Percentiles rank a stretch among this genome's conserved stretches.
Conservation (phyloP, 1,140 invertebrate genomes). For the Marisa cornuarietis region DNA sequence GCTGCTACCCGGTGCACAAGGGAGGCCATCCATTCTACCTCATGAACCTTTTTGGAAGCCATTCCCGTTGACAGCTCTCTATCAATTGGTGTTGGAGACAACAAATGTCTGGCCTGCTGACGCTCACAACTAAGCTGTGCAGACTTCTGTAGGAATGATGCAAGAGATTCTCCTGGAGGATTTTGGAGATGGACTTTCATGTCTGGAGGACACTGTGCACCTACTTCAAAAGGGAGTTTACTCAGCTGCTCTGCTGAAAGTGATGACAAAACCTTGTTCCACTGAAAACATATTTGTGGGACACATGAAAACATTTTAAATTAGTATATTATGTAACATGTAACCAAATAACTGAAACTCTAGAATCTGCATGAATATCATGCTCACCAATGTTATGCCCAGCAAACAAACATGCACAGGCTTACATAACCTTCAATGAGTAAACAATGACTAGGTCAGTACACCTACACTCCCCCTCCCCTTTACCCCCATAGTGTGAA, state of each 20-base stretch:
- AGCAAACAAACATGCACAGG: no score
- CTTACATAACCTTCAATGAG: no score
- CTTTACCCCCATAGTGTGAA: no score
- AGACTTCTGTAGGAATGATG: slow-evolving; percentile 1
- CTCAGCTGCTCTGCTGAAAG: slow-evolving; percentile 38
- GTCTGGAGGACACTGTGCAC: slow-evolving; percentile 1
- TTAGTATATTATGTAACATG: not conserved
- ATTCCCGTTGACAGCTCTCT: slow-evolving; percentile 40
- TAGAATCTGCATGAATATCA: no score
- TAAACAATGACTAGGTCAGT: no score
- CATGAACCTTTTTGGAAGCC: slow-evolving; percentile 54
- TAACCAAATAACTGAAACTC: no score
- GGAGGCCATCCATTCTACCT: slow-evolving; percentile 51
- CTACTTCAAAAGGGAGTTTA: slow-evolving; percentile 35
- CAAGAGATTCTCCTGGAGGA: not conserved
- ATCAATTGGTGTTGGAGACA: slow-evolving; percentile 21
- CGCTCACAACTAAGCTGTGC: not conserved
- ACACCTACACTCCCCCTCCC: no score
- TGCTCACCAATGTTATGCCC: no score
- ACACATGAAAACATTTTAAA: not conserved
- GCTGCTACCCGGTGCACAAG: slow-evolving; percentile 43
- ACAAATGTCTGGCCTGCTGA: not conserved
- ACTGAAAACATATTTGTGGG: slow-evolving; percentile 26
- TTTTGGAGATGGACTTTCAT: no score
- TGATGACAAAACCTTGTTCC: slow-evolving; percentile 24